These are phyloP conservation scores for Cololabis saira DNA, from an alignment of 2,113 vertebrate genomes.

Conservation along the genomic window DNA sequence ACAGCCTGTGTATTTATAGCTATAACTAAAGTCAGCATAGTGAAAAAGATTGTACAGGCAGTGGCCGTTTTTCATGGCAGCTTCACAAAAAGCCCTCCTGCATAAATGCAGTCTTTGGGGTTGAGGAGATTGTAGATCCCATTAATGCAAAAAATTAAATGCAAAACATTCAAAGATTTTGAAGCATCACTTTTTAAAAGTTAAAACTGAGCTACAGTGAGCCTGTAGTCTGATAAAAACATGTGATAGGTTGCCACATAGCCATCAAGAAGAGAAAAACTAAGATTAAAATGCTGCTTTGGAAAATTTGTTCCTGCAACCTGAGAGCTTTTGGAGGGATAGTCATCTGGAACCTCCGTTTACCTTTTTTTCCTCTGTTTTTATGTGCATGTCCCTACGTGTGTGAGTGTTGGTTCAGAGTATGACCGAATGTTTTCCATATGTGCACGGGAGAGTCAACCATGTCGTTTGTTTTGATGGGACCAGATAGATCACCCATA, in stretches of 20 bases:
- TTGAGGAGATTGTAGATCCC: not conserved
- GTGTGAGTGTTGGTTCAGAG: slow-evolving; percentile 27
- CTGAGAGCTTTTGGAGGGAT: slow-evolving; percentile 50
- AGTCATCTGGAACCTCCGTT: slow-evolving; percentile 74
- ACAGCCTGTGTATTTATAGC: too few relatives aligned
- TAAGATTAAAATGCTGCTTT: slow-evolving; percentile 65
- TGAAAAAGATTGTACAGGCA: too few relatives aligned
- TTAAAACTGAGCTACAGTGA: slow-evolving; percentile 27
- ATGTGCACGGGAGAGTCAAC: slow-evolving; percentile 50
- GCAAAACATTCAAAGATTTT: not conserved
- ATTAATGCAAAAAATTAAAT: not conserved
- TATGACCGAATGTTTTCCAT: slow-evolving; percentile 69
- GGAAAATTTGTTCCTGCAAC: slow-evolving; percentile 71
- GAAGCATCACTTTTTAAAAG: slow-evolving; percentile 18
- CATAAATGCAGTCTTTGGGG: not conserved
- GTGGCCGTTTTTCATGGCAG: too few relatives aligned
- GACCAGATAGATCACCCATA: slow-evolving; percentile 60
- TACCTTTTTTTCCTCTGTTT: slow-evolving; percentile 51
- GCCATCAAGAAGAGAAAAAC: slow-evolving; percentile 47
- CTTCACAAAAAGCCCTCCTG: too few relatives aligned
- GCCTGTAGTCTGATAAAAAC: slow-evolving; percentile 45
- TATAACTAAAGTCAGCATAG: too few relatives aligned
- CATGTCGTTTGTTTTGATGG: slow-evolving; percentile 69
- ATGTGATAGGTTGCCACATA: slow-evolving; percentile 36
- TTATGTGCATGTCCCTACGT: slow-evolving; percentile 36